phyloP scores from a whole-genome alignment of 1,140 invertebrate species.

The Euglossa dilemma region DNA sequence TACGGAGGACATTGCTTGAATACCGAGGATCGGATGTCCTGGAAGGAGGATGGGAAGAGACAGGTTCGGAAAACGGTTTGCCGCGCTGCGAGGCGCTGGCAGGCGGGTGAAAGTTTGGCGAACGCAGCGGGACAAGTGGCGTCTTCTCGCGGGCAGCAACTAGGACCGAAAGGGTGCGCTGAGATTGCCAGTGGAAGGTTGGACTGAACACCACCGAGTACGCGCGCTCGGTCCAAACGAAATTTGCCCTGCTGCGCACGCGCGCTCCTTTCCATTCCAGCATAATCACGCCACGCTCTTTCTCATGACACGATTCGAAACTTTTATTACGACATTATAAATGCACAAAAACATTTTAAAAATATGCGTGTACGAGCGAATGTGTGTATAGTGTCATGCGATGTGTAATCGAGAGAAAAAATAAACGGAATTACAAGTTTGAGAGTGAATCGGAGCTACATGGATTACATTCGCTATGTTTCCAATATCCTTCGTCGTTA shows the following conservation, averaged over 20 bases:
- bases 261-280: neutral
- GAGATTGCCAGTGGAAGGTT: neutral
- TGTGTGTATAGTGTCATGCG: constrained; percentile 52
- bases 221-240: neutral
- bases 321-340: constrained; percentile 77
- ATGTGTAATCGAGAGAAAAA: constrained; percentile 64
- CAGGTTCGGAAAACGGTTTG: too few relatives aligned
- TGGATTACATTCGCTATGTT: constrained; percentile 50
- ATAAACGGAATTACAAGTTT: constrained; percentile 63
- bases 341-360: constrained; percentile 77
- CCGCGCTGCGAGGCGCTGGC: neutral
- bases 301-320: constrained; percentile 68
- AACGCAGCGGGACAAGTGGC: neutral
- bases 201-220: neutral
- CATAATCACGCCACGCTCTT: constrained; percentile 5
- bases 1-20: too few relatives aligned
- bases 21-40: too few relatives aligned
- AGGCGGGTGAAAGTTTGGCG: neutral
- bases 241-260: neutral
- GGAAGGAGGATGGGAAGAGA: too few relatives aligned
- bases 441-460: constrained; percentile 62
- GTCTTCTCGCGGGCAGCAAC: neutral
- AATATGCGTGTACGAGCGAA: constrained; percentile 67
- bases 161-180: neutral
- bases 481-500: constrained; percentile 32